Percentiles rank a stretch among this genome's conserved stretches.
phyloP scores from a whole-genome alignment of 2,797 vertebrate species.

The Avahi laniger region DNA sequence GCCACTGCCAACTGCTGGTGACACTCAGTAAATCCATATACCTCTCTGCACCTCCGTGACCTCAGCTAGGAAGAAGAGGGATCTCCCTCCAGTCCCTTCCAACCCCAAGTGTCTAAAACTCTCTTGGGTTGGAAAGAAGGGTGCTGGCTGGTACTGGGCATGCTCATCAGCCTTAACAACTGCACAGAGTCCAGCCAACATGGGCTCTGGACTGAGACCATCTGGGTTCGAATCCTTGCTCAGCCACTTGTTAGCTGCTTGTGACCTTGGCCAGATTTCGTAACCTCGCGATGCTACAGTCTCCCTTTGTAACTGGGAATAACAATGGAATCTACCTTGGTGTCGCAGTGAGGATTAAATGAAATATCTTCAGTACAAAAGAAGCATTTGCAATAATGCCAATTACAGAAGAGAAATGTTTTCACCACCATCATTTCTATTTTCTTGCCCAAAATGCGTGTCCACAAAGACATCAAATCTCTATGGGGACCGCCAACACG shows the following conservation, averaged over 20 bases:
- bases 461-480: neutral
- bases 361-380: neutral
- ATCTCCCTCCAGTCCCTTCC: neutral
- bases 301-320: neutral
- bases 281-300: neutral
- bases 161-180: neutral
- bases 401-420: neutral
- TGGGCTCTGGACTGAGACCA: neutral
- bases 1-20: neutral
- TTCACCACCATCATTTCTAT: neutral
- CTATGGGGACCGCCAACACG: neutral
- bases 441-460: neutral
- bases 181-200: neutral
- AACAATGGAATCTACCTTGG: neutral
- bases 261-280: neutral
- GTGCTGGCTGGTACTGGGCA: neutral
- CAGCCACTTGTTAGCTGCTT: neutral
- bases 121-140: neutral
- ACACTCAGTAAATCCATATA: neutral
- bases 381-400: neutral
- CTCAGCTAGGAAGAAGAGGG: neutral
- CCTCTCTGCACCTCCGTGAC: neutral
- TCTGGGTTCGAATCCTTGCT: neutral
- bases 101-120: neutral
- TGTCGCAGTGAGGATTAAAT: neutral